A percentile compares a stretch with the other conserved stretches of the same genome.
phyloP scores from a whole-genome alignment of 2,888 invertebrate genomes.

The Acanthoscelides obtectus region DNA sequence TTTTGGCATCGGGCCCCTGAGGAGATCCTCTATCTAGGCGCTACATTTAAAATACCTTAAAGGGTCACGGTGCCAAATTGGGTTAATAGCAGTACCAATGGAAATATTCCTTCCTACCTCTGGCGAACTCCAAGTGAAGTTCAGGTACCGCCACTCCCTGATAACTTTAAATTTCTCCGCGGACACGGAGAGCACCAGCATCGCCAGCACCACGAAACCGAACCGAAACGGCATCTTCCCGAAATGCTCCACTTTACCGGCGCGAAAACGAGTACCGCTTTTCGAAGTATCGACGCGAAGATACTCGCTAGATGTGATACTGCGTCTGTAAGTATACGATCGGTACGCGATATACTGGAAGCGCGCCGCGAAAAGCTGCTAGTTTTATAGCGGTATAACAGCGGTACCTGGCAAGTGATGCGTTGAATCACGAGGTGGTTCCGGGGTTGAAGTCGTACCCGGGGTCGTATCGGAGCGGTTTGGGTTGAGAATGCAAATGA shows the following conservation, averaged over 20 bases:
- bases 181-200: conserved; percentile 10
- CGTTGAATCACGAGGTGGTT: background rate
- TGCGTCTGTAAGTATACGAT: background rate
- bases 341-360: background rate
- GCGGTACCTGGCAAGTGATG: background rate
- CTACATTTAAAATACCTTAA: no score
- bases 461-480: no score
- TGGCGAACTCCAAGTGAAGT: conserved; percentile 56
- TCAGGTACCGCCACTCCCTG: conserved; percentile 68
- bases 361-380: conserved; percentile 1
- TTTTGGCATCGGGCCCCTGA: no score
- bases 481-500: no score
- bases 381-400: background rate
- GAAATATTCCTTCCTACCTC: no score
- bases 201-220: conserved; percentile 7
- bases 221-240: background rate
- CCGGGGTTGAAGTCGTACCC: background rate
- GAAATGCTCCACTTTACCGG: background rate
- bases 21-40: no score
- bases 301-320: background rate
- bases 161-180: conserved; percentile 56
- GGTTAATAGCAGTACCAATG: background rate
- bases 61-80: no score
- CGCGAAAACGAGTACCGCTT: background rate
- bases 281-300: background rate